phyloP scores from a whole-genome alignment of 2,797 vertebrate species.

The Meda fulgida region DNA sequence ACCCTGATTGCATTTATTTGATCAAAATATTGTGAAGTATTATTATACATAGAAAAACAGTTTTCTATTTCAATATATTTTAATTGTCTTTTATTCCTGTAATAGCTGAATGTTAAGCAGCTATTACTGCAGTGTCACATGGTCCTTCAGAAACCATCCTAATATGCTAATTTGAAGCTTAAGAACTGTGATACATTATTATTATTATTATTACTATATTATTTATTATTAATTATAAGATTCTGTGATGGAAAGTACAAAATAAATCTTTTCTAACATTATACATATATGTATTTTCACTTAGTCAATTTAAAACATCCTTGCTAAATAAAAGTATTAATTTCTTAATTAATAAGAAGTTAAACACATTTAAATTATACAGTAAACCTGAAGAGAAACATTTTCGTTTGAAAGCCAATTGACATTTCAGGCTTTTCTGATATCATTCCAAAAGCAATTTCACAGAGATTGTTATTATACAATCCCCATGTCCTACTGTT shows the following conservation, averaged over 20 bases:
- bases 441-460: background rate
- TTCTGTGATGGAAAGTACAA: background rate
- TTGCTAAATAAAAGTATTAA: too few relatives aligned
- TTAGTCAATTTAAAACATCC: too few relatives aligned
- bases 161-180: background rate
- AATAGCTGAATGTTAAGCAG: background rate
- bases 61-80: background rate
- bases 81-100: background rate
- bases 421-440: background rate
- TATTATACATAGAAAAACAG: background rate
- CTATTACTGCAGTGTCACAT: background rate
- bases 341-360: too few relatives aligned
- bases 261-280: background rate
- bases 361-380: too few relatives aligned
- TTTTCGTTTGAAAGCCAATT: too few relatives aligned
- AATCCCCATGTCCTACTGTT: background rate
- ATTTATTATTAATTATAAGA: background rate
- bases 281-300: too few relatives aligned
- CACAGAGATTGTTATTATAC: background rate
- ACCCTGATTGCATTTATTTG: too few relatives aligned
- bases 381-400: too few relatives aligned
- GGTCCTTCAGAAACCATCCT: background rate
- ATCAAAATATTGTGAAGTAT: too few relatives aligned
- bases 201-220: too few relatives aligned
- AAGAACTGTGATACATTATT: background rate